Conservation (phyloP, 2,113 vertebrate species). For the Psophia crepitans region DNA sequence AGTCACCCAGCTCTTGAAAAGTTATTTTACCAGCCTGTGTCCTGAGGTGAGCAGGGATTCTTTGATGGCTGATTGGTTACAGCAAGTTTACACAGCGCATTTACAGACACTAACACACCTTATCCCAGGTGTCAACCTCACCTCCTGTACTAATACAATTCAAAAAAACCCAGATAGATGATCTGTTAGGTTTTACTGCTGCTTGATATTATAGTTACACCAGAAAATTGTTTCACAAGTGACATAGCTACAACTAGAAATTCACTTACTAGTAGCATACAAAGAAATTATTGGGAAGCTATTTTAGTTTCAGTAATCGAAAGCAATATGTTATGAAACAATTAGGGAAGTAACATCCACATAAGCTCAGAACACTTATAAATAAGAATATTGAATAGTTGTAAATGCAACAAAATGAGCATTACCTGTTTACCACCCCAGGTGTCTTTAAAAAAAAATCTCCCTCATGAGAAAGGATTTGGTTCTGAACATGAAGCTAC, state of each 20-base stretch:
- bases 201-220: background rate
- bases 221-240: background rate
- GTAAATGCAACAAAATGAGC: background rate
- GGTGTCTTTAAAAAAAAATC: background rate
- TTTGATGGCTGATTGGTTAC: background rate
- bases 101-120: background rate
- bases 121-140: background rate
- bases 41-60: background rate
- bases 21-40: background rate
- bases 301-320: background rate
- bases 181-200: background rate
- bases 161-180: background rate
- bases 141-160: background rate
- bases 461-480: slow-evolving; percentile 32
- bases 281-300: background rate
- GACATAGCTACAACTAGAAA: background rate
- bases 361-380: background rate
- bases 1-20: background rate
- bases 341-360: background rate
- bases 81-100: background rate
- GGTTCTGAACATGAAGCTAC: background rate
- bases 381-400: background rate
- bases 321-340: background rate
- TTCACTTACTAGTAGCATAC: background rate
- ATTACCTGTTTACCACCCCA: background rate